These are phyloP conservation scores for Ernsta delagoae DNA, from an alignment of 2,888 invertebrate species.

Conservation along the genomic window DNA sequence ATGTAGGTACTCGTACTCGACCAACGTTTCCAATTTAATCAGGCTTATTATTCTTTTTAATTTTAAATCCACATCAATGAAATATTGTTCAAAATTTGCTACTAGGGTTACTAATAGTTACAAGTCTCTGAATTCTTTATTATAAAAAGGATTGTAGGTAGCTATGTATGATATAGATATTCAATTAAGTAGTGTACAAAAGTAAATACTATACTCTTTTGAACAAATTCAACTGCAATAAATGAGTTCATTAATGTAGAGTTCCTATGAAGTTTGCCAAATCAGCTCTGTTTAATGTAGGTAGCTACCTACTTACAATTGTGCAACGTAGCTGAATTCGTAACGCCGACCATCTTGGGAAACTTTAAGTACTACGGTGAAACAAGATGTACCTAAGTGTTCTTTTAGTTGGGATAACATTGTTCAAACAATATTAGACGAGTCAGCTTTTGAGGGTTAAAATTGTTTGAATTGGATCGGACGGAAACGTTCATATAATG, in stretches of 20 bases:
- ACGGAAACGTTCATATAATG: slow-evolving; percentile 39
- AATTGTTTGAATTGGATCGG: slow-evolving; percentile 38
- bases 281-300: slow-evolving; percentile 5
- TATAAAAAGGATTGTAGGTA: no score
- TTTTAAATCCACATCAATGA: no score
- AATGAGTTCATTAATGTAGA: neutral
- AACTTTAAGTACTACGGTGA: slow-evolving; percentile 42
- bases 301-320: slow-evolving; percentile 2
- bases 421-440: slow-evolving; percentile 18
- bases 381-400: slow-evolving; percentile 42
- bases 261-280: neutral
- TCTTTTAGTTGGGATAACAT: slow-evolving; percentile 38
- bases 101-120: no score
- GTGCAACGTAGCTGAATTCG: slow-evolving; percentile 32
- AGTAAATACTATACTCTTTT: neutral
- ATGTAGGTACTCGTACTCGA: no score
- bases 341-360: slow-evolving; percentile 33
- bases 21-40: no score
- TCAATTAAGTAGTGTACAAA: neutral
- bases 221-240: neutral
- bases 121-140: no score
- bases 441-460: slow-evolving; percentile 10
- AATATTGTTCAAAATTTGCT: no score
- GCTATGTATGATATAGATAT: neutral
- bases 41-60: no score